Percentiles rank a stretch among this genome's conserved stretches.
These are phyloP conservation scores for Synergus laeviventris DNA, from an alignment of 2,888 invertebrate species.

Conservation along the genomic window DNA sequence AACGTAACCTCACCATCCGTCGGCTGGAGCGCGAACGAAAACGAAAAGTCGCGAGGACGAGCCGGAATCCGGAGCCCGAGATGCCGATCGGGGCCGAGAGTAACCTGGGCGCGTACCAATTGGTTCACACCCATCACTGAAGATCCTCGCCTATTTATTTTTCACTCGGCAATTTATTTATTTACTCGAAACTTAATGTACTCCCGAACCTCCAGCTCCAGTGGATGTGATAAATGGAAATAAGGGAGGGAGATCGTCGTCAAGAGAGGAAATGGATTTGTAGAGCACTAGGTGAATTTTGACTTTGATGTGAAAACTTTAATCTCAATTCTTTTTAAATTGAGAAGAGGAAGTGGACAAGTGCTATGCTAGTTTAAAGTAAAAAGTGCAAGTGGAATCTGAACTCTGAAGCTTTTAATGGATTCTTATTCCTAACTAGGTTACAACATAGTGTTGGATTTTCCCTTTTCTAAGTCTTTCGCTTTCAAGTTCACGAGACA, in stretches of 20 bases:
- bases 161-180: neutral
- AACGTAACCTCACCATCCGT: conserved; percentile 40
- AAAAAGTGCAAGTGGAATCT: neutral
- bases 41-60: conserved; percentile 46
- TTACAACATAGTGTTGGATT: conserved; percentile 17
- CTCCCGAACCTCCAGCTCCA: neutral
- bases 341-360: neutral
- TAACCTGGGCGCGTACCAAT: conserved; percentile 58
- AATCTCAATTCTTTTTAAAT: neutral
- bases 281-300: neutral
- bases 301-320: too few species aligned
- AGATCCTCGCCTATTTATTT: conserved; percentile 21
- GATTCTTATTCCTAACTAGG: neutral
- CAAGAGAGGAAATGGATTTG: neutral
- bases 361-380: neutral
- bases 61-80: conserved; percentile 48
- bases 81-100: conserved; percentile 54
- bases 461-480: neutral
- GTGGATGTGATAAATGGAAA: neutral
- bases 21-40: conserved; percentile 44
- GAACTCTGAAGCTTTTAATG: neutral
- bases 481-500: conserved; percentile 8
- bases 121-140: conserved; percentile 61
- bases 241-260: neutral
- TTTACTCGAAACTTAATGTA: neutral